phyloP scores from a whole-genome alignment of 2,113 vertebrate species.

The Garra rufa region DNA sequence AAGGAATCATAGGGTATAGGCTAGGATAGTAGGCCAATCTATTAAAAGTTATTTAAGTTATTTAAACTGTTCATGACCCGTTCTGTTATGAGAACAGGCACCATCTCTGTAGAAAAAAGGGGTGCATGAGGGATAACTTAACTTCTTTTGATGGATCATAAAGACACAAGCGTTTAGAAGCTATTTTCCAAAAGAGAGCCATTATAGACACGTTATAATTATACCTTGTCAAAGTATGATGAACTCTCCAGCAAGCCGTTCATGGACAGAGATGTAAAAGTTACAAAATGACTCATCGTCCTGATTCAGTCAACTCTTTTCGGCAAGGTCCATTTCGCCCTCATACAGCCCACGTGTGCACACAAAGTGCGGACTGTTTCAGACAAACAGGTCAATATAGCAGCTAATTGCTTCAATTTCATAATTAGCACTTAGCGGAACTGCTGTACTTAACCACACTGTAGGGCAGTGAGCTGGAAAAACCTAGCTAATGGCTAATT shows the following conservation, averaged over 20 bases:
- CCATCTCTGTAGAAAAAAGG: not conserved
- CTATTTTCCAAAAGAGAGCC: not conserved
- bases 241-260: not conserved
- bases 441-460: not conserved
- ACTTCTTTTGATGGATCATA: not conserved
- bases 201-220: not conserved
- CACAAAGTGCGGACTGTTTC: not conserved
- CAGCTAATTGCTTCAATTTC: conserved; percentile 48
- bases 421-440: conserved; percentile 37
- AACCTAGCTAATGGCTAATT: conserved; percentile 16
- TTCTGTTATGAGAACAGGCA: not conserved
- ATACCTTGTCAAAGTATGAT: not conserved
- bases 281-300: not conserved
- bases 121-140: not conserved
- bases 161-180: not conserved
- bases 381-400: conserved; percentile 33
- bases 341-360: not conserved
- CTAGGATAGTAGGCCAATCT: not conserved
- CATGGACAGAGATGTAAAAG: not conserved
- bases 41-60: not conserved
- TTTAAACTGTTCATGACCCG: not conserved
- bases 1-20: too few relatives aligned
- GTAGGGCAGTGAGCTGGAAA: conserved; percentile 15
- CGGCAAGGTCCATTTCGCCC: not conserved
- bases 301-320: conserved; percentile 21